phyloP scores from a whole-genome alignment of 2,113 vertebrate genomes.

The Sclerurus mexicanus region DNA sequence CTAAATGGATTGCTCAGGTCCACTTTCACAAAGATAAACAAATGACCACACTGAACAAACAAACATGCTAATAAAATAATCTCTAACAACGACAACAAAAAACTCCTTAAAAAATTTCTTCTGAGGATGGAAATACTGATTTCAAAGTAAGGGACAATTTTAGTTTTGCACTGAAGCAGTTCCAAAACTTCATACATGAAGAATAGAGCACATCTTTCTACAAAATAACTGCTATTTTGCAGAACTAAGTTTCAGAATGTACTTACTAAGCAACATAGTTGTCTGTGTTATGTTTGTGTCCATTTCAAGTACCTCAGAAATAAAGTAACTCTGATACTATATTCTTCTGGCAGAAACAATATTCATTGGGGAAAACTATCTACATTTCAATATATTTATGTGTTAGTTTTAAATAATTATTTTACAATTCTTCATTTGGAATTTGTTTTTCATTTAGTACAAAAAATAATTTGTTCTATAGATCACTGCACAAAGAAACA shows the following conservation, averaged over 20 bases:
- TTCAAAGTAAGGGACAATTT: background rate
- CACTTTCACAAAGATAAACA: background rate
- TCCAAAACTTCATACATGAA: background rate
- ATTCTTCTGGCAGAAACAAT: background rate
- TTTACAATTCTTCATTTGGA: background rate
- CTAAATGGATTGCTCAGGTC: background rate
- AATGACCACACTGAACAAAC: background rate
- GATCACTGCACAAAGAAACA: background rate
- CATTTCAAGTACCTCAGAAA: background rate
- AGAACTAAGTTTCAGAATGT: background rate
- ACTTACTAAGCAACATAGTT: background rate
- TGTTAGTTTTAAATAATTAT: background rate
- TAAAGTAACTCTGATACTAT: background rate
- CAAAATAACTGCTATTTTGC: background rate
- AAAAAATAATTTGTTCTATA: background rate
- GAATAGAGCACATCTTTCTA: background rate
- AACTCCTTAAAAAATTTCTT: background rate
- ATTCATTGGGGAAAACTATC: background rate
- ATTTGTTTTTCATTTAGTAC: background rate
- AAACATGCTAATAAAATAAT: background rate
- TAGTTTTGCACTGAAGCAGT: background rate
- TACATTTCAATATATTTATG: background rate
- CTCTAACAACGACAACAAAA: background rate
- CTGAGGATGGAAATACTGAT: background rate
- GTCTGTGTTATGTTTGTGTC: background rate